phyloP scores from a whole-genome alignment of 2,888 invertebrate species.

The Fabriciana adippe region DNA sequence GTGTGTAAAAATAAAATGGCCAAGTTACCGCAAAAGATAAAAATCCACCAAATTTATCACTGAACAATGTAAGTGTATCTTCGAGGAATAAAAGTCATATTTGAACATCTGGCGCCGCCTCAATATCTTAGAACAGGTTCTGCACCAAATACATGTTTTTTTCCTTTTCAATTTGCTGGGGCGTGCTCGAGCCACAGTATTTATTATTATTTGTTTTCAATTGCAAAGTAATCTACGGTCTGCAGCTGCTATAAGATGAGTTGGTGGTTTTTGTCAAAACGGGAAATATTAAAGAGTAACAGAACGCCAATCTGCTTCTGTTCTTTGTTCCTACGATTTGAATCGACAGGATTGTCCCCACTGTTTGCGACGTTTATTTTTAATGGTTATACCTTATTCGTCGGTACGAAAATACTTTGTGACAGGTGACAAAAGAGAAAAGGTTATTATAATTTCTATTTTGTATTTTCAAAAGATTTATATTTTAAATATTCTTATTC shows the following conservation, averaged over 20 bases:
- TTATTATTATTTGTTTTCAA: constrained; percentile 82
- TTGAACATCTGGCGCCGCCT: constrained; percentile 64
- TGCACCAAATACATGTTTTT: constrained; percentile 52
- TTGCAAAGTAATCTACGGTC: constrained; percentile 78
- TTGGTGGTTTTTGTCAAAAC: constrained; percentile 36
- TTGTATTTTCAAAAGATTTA: not conserved
- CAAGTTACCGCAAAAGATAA: constrained; percentile 6
- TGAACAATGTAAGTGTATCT: constrained; percentile 52
- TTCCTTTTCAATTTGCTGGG: constrained; percentile 71
- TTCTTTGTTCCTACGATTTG: constrained; percentile 29
- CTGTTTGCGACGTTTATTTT: constrained; percentile 26
- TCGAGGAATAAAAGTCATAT: constrained; percentile 61
- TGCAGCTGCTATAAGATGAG: constrained; percentile 69
- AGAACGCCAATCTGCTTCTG: constrained; percentile 24
- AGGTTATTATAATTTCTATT: not conserved
- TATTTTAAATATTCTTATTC: not conserved
- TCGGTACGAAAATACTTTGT: constrained; percentile 8
- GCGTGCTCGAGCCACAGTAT: constrained; percentile 66
- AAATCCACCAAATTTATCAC: constrained; percentile 28
- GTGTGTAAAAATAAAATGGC: not conserved
- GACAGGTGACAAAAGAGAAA: not conserved
- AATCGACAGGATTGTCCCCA: constrained; percentile 27
- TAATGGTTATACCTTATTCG: constrained; percentile 25
- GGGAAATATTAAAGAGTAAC: constrained; percentile 43
- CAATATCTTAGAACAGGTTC: constrained; percentile 59